phyloP scores from a whole-genome alignment of 2,113 vertebrate genomes.

The Cnemophilus loriae region DNA sequence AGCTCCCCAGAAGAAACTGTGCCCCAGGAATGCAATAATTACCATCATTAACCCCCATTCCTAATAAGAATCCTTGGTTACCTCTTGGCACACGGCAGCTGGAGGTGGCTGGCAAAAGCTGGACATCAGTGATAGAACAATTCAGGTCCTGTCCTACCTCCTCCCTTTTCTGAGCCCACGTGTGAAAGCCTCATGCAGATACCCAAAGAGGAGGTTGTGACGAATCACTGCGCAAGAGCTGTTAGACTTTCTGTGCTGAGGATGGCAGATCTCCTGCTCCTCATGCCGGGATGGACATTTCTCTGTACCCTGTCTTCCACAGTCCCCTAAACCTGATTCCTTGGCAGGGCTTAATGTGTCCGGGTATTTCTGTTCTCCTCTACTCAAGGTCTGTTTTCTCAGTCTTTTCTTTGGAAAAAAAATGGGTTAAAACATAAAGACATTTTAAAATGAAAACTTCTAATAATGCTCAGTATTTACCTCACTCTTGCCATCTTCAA shows the following conservation, averaged over 20 bases:
- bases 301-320: neutral
- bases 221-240: neutral
- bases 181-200: fast-evolving
- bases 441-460: conserved; percentile 9
- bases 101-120: neutral
- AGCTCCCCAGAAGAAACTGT: neutral
- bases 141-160: neutral
- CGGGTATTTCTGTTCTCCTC: neutral
- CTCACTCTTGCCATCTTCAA: conserved; percentile 28
- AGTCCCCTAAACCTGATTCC: neutral
- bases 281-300: neutral
- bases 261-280: neutral
- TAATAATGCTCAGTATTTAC: neutral
- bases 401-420: neutral
- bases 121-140: neutral
- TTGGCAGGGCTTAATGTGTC: neutral
- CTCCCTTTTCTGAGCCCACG: neutral
- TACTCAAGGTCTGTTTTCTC: neutral
- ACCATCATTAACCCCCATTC: neutral
- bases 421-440: neutral
- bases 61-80: neutral
- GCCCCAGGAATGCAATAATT: neutral
- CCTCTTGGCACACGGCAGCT: neutral
- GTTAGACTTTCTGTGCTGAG: fast-evolving
- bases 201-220: neutral